Percentiles rank a stretch among this genome's conserved stretches.
Conservation (phyloP, 2,888 invertebrate genomes). For the Cantharis flavilabris region DNA sequence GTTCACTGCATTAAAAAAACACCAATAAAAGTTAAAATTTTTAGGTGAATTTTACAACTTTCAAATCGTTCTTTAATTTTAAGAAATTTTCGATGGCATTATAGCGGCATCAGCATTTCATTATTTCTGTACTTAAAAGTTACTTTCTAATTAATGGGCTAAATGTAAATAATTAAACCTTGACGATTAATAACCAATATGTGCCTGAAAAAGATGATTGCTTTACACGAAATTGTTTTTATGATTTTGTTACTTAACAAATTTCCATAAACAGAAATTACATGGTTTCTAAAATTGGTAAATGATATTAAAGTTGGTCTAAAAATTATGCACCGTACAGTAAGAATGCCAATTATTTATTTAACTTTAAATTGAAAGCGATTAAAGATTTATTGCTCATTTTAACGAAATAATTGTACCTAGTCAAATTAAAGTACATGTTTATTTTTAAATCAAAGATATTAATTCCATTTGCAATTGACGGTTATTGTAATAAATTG, state of each 20-base stretch:
- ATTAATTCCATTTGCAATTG: background rate
- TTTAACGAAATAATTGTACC: background rate
- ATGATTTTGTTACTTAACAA: background rate
- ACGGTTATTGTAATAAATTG: background rate
- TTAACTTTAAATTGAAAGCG: background rate
- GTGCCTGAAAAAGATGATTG: background rate
- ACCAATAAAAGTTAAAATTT: background rate
- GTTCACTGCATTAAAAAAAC: background rate
- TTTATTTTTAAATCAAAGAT: background rate
- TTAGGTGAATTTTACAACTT: background rate
- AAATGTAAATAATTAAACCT: background rate
- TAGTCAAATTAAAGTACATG: background rate
- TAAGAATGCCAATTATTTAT: background rate
- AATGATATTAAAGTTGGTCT: background rate
- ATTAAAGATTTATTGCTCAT: background rate
- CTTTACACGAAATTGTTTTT: background rate
- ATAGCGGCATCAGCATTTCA: background rate
- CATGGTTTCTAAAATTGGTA: background rate
- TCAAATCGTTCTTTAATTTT: background rate
- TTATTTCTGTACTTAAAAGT: background rate
- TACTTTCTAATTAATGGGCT: background rate
- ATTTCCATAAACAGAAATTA: background rate
- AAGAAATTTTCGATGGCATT: background rate
- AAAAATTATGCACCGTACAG: background rate
- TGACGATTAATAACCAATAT: background rate